These are phyloP conservation scores for Bombyx huttoni DNA, from an alignment of 2,888 invertebrate genomes.

Conservation along the genomic window DNA sequence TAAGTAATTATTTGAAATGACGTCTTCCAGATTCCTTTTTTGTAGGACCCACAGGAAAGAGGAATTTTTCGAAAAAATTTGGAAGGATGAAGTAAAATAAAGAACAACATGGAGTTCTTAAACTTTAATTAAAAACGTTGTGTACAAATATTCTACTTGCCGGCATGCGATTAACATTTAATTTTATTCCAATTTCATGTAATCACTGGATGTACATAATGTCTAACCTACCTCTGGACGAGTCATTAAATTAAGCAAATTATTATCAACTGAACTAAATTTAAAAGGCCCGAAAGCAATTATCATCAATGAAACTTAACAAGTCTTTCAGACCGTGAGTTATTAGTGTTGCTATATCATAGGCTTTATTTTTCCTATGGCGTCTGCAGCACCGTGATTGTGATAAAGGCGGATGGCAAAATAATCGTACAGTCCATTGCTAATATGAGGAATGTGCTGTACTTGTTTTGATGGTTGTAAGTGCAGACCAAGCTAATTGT, in stretches of 20 bases:
- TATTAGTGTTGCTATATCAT: background rate
- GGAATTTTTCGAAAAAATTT: too few relatives aligned
- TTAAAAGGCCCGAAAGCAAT: background rate
- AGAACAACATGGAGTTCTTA: slow-evolving; percentile 19
- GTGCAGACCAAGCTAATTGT: background rate
- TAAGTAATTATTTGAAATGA: background rate
- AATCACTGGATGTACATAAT: background rate
- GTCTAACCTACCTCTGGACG: background rate
- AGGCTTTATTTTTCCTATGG: background rate
- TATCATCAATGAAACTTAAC: background rate
- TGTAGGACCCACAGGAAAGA: too few relatives aligned
- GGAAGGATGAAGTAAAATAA: background rate
- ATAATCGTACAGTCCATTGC: background rate
- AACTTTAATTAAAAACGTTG: slow-evolving; percentile 55
- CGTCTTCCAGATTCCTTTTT: too few relatives aligned
- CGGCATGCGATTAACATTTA: slow-evolving; percentile 32
- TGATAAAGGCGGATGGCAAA: background rate
- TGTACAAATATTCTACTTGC: slow-evolving; percentile 60
- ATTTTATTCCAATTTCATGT: slow-evolving; percentile 6
- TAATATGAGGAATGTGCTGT: background rate
- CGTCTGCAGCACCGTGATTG: background rate
- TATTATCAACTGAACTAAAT: background rate
- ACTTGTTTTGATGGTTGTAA: background rate
- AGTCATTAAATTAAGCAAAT: background rate
- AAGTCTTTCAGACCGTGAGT: background rate